These are phyloP conservation scores for Octodonta nipae DNA, from an alignment of 2,888 invertebrate species.

Conservation along the genomic window DNA sequence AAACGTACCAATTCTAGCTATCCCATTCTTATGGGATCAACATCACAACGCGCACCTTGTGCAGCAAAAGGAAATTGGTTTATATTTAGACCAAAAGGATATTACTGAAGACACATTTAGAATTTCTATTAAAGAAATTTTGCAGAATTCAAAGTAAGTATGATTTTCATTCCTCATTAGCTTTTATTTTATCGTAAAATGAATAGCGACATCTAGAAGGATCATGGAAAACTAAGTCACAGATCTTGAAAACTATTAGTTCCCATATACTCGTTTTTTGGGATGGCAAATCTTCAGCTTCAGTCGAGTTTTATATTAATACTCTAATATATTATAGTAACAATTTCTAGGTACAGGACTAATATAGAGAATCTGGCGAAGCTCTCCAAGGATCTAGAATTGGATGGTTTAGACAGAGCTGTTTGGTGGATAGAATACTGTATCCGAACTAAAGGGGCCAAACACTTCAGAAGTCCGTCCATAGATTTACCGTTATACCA, in stretches of 20 bases:
- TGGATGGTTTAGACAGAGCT: constrained; percentile 20
- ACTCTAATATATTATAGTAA: too few species aligned
- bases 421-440: constrained; percentile 26
- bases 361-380: constrained; percentile 12
- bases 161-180: neutral
- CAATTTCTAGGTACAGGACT: constrained; percentile 19
- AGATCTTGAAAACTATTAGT: too few species aligned
- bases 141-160: constrained; percentile 20
- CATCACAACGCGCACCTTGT: constrained; percentile 16
- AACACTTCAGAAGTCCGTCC: constrained; percentile 16
- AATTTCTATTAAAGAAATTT: constrained; percentile 19
- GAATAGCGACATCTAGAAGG: too few species aligned
- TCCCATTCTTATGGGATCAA: constrained; percentile 31
- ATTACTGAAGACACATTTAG: constrained; percentile 17
- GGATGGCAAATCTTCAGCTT: too few species aligned
- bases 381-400: constrained; percentile 16
- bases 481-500: constrained; percentile 16
- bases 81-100: constrained; percentile 12
- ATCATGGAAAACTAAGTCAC: too few species aligned
- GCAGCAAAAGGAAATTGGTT: constrained; percentile 16
- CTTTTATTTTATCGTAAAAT: too few species aligned
- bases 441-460: constrained; percentile 20
- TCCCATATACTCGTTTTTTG: too few species aligned
- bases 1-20: constrained; percentile 30
- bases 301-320: too few species aligned